Evolutionary conservation across 2,113 vertebrate species (phyloP).

Genomic region (Gobio gobio): DNA sequence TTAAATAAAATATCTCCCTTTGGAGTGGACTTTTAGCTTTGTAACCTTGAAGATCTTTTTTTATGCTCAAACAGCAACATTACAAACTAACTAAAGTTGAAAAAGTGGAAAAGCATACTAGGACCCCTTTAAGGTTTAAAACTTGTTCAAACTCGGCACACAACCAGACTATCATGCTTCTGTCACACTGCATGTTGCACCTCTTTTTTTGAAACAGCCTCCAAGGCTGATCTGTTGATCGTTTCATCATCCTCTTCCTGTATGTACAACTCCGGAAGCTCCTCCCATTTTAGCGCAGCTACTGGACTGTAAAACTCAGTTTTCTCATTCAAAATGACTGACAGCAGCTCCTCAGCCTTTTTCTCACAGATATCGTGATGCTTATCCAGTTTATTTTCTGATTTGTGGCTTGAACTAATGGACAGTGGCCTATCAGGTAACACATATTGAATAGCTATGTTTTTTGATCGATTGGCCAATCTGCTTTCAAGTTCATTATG

Average conservation of each 20-base stretch:
- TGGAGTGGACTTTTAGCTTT: no score
- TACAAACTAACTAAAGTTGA: no score
- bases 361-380: constrained; percentile 2
- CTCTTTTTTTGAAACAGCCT: constrained; percentile 69
- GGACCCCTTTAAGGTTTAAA: not conserved
- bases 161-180: not conserved
- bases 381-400: constrained; percentile 1
- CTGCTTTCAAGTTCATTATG: constrained; percentile 61
- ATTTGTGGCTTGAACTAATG: not conserved
- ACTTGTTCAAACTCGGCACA: not conserved
- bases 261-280: constrained; percentile 81
- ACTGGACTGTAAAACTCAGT: constrained; percentile 19
- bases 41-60: no score
- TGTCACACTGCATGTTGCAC: constrained; percentile 78
- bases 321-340: not conserved
- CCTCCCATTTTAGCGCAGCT: constrained; percentile 59
- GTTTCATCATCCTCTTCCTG: constrained; percentile 79
- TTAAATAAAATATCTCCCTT: no score
- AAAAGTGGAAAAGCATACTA: no score
- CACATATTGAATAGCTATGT: constrained; percentile 49
- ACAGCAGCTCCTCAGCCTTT: constrained; percentile 15
- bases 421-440: constrained; percentile 51
- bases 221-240: constrained; percentile 33
- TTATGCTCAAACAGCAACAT: no score
- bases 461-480: constrained; percentile 60